A percentile compares a stretch with the other conserved stretches of the same genome.
Conservation (phyloP, 1,140 invertebrate genomes). For the Cotesia chilonis region DNA sequence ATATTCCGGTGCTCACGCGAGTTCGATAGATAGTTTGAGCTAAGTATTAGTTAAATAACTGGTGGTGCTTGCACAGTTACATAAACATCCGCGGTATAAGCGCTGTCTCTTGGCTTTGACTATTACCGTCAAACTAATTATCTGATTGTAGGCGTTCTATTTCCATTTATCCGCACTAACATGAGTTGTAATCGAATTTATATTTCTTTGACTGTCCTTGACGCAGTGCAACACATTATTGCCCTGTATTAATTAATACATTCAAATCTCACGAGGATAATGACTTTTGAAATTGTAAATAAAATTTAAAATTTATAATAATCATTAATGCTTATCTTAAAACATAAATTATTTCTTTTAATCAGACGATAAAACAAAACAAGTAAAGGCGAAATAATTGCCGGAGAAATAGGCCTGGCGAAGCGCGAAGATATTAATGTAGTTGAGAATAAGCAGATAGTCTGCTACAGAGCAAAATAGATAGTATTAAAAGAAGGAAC, state of each 20-base stretch:
- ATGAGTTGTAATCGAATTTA: no score
- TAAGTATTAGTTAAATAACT: no score
- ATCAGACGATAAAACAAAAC: no score
- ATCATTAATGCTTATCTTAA: background rate
- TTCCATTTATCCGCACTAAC: no score
- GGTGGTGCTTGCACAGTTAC: no score
- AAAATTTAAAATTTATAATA: constrained; percentile 1
- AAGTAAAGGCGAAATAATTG: background rate
- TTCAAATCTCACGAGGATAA: constrained; percentile 3
- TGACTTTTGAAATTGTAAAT: background rate
- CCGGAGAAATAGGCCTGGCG: background rate
- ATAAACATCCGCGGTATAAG: no score
- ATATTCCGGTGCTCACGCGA: constrained; percentile 9
- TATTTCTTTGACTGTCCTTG: background rate
- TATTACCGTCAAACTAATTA: no score
- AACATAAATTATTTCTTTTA: no score
- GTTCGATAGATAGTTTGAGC: background rate
- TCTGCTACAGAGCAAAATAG: background rate
- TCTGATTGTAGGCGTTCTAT: no score
- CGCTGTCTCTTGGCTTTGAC: no score
- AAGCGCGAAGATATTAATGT: constrained; percentile 23
- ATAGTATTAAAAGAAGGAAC: no score
- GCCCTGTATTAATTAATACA: background rate
- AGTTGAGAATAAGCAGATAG: constrained; percentile 9
- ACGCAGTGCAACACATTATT: background rate